phyloP scores from a whole-genome alignment of 2,113 vertebrate species.

The Carollia perspicillata region DNA sequence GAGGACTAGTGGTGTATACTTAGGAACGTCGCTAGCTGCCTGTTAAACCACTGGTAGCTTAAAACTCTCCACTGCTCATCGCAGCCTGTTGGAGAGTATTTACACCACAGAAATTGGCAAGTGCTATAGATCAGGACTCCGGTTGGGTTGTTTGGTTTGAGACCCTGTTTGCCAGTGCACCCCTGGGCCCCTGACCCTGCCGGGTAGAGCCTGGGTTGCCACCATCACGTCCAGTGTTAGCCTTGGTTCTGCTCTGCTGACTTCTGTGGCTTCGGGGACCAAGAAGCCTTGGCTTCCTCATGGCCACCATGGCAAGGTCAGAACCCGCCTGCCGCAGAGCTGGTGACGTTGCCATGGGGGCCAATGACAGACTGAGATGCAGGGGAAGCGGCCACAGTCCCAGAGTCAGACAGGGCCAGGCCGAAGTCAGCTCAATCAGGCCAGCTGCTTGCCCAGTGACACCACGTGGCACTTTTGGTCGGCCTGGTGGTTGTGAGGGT shows the following conservation, averaged over 20 bases:
- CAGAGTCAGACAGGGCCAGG: not conserved
- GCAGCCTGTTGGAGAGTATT: not conserved
- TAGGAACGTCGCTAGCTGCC: not conserved
- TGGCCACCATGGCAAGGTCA: fast-evolving
- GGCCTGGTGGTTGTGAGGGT: not conserved
- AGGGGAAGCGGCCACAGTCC: not conserved
- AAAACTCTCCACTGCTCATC: no score
- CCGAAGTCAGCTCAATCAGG: no score
- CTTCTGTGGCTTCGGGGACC: not conserved
- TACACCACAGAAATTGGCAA: not conserved
- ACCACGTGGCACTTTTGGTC: fast-evolving
- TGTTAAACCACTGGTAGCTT: not conserved
- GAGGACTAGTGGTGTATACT: fast-evolving
- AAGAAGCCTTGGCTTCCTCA: not conserved
- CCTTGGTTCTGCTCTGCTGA: not conserved
- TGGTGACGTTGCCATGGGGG: not conserved
- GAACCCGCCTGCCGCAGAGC: not conserved
- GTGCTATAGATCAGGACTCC: fast-evolving
- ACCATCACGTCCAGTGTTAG: fast-evolving
- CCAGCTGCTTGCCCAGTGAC: not conserved
- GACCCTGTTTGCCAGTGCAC: not conserved
- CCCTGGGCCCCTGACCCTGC: not conserved
- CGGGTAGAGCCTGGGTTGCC: fast-evolving
- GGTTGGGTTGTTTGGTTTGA: not conserved
- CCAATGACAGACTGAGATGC: not conserved